A percentile compares a stretch with the other conserved stretches of the same genome.
Evolutionary conservation across 2,888 invertebrate genomes (phyloP).

Genomic region (Tenthredo scrophulariae): DNA sequence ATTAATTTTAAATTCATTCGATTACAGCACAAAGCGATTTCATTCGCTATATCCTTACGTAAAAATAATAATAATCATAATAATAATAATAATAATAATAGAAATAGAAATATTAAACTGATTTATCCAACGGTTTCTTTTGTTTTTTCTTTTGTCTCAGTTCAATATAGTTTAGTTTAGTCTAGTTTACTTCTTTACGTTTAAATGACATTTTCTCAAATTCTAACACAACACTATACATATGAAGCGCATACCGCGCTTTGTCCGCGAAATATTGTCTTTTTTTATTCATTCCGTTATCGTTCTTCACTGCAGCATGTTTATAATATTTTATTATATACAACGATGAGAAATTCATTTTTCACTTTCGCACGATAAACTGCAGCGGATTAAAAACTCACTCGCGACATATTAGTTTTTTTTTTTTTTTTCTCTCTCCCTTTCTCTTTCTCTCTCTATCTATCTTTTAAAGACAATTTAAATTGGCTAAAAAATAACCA

Average conservation of each 20-base stretch:
- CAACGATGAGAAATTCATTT: slow-evolving; percentile 40
- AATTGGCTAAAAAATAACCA: slow-evolving; percentile 12
- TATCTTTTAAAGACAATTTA: not conserved
- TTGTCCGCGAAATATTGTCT: slow-evolving; percentile 1
- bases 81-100: not conserved
- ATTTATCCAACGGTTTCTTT: not conserved
- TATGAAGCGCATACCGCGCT: not conserved
- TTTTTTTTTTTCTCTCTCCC: no score
- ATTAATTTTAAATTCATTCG: slow-evolving; percentile 3
- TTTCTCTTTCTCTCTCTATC: not conserved
- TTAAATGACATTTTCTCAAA: slow-evolving; percentile 1
- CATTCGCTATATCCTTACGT: slow-evolving; percentile 20
- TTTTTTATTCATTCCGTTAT: not conserved
- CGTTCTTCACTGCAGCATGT: slow-evolving; percentile 18
- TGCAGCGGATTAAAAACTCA: slow-evolving; percentile 16
- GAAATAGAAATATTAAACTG: not conserved
- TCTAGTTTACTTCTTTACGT: not conserved
- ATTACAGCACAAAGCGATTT: slow-evolving; percentile 3
- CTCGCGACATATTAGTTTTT: not conserved
- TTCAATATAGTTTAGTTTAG: not conserved
- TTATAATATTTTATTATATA: slow-evolving; percentile 34
- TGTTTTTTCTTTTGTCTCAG: not conserved
- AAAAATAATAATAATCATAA: not conserved
- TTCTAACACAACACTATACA: slow-evolving; percentile 23
- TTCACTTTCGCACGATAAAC: slow-evolving; percentile 32